A percentile compares a stretch with the other conserved stretches of the same genome.
Conservation (phyloP, 2,797 vertebrate genomes). For the Platalea minor region DNA sequence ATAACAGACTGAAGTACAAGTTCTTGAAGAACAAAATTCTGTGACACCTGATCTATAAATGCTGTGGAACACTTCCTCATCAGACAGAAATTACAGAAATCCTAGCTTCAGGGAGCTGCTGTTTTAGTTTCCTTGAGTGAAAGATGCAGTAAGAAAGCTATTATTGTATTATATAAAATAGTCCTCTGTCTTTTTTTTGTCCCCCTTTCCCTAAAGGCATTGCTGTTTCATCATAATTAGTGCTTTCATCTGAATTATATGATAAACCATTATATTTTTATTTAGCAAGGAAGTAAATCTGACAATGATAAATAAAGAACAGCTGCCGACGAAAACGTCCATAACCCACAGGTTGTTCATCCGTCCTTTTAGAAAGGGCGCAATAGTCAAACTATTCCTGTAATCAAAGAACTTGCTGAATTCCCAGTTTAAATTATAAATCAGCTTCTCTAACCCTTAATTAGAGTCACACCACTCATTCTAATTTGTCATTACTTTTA, state of each 20-base stretch:
- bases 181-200: background rate
- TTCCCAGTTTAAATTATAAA: background rate
- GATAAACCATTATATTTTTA: background rate
- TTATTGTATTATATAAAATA: background rate
- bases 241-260: background rate
- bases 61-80: background rate
- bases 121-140: background rate
- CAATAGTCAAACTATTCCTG: background rate
- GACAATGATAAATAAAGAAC: background rate
- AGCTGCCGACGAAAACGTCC: background rate
- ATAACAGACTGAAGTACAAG: background rate
- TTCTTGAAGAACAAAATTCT: background rate
- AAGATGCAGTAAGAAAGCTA: background rate
- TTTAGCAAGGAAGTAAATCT: background rate
- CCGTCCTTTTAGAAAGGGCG: background rate
- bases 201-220: background rate
- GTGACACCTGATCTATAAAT: background rate
- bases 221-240: background rate
- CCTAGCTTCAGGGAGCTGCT: background rate
- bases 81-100: background rate
- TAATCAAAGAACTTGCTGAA: background rate
- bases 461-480: background rate
- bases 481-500: background rate
- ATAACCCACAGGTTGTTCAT: background rate
- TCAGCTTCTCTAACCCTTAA: background rate